These are phyloP conservation scores for Bolborhynchus lineola DNA, from an alignment of 2,113 vertebrate genomes.

Conservation along the genomic window DNA sequence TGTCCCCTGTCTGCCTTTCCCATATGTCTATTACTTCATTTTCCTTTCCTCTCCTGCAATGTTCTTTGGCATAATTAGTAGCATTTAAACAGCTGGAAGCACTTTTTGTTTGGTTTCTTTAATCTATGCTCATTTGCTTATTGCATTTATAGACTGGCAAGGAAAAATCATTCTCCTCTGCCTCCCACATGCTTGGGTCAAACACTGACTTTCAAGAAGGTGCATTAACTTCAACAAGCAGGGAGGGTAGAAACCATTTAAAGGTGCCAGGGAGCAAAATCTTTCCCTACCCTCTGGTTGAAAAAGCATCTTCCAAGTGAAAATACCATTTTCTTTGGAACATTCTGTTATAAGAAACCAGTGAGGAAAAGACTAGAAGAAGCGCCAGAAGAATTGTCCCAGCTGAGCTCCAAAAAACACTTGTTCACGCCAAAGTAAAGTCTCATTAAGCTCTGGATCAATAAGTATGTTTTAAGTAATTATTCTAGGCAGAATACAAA, in stretches of 20 bases:
- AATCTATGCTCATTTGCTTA: not conserved
- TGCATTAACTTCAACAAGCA: not conserved
- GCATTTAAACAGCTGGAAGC: not conserved
- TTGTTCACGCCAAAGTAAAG: constrained; percentile 3
- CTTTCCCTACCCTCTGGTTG: not conserved
- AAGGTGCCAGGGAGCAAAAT: not conserved
- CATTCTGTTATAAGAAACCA: not conserved
- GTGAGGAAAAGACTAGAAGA: not conserved
- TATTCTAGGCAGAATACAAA: not conserved
- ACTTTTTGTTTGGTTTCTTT: not conserved
- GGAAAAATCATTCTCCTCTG: not conserved
- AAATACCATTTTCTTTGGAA: constrained; percentile 14
- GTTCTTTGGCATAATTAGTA: not conserved
- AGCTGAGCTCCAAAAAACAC: not conserved
- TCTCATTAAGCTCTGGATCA: not conserved
- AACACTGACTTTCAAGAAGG: not conserved
- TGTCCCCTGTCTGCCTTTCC: not conserved
- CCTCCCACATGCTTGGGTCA: not conserved
- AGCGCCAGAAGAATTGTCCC: not conserved
- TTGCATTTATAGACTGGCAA: rapidly evolving
- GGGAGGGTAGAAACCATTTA: not conserved
- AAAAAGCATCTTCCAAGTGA: not conserved
- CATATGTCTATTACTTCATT: not conserved
- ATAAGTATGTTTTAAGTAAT: not conserved
- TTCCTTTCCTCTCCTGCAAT: not conserved